Evolutionary conservation across 2,113 vertebrate genomes (phyloP).

Genomic region (Scomber japonicus): DNA sequence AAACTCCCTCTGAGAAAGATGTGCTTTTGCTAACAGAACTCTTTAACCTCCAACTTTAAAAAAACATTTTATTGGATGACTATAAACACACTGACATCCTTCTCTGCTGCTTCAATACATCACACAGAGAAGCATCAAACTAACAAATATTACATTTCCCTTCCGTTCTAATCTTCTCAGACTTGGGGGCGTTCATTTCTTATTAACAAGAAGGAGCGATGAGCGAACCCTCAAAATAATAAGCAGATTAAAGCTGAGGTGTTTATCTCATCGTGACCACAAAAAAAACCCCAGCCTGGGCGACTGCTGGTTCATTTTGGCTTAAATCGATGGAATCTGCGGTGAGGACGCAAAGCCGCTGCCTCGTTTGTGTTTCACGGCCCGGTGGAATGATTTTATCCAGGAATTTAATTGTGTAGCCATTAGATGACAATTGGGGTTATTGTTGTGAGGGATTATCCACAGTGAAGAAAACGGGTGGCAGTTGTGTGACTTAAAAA

Average conservation of each 20-base stretch:
- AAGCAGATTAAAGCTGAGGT: conserved; percentile 48
- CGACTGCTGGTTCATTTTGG: conserved; percentile 23
- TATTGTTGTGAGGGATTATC: conserved; percentile 21
- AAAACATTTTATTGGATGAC: too few species aligned
- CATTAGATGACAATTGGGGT: not conserved
- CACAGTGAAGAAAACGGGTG: not conserved
- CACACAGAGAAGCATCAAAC: not conserved
- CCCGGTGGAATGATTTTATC: conserved; percentile 24
- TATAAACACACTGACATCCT: too few species aligned
- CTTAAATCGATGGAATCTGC: conserved; percentile 23
- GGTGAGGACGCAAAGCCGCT: conserved; percentile 20
- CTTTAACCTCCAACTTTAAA: too few species aligned
- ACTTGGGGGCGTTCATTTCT: not conserved
- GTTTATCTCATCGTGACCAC: conserved; percentile 30
- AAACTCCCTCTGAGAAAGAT: too few species aligned
- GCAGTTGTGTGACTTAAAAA: not conserved
- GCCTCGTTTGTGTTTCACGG: conserved; percentile 36
- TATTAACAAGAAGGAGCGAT: not conserved
- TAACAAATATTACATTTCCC: not conserved
- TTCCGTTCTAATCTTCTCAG: conserved; percentile 18
- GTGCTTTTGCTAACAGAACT: too few species aligned
- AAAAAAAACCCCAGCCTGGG: not conserved
- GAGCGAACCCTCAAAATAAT: conserved; percentile 41
- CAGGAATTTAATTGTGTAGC: conserved; percentile 16
- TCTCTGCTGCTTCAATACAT: not conserved